Evolutionary conservation across 2,797 vertebrate genomes (phyloP).

Genomic region (Sternarchorhynchus goeldii): DNA sequence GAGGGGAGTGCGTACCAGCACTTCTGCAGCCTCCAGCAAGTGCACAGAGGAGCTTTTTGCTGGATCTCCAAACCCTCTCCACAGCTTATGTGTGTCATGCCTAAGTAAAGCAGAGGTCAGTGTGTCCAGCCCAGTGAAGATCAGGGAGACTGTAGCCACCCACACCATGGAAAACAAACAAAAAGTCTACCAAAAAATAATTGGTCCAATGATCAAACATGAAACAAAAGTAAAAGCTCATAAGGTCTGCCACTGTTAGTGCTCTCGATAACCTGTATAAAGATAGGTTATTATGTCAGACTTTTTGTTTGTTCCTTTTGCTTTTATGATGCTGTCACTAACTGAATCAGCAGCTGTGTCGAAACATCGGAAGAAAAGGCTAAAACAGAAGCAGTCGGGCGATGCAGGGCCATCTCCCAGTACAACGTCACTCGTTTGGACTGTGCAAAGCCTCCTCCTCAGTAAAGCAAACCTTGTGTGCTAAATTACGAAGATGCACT

Average conservation of each 20-base stretch:
- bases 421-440: no score
- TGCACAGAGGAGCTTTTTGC: background rate
- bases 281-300: no score
- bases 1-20: slow-evolving; percentile 5
- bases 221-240: background rate
- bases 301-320: background rate
- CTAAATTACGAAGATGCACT: no score
- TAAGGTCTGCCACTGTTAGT: background rate
- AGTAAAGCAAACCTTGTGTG: no score
- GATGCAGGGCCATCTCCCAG: no score
- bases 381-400: no score
- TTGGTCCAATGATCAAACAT: background rate
- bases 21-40: slow-evolving; percentile 6
- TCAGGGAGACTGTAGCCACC: slow-evolving; percentile 1
- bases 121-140: slow-evolving; percentile 28
- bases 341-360: background rate
- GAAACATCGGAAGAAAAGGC: no score
- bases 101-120: slow-evolving; percentile 29
- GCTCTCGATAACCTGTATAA: background rate
- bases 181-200: background rate
- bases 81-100: slow-evolving; percentile 25
- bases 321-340: background rate
- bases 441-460: no score
- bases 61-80: background rate
- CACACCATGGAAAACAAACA: slow-evolving; percentile 31